phyloP scores from a whole-genome alignment of 2,888 invertebrate genomes.

The Hanleya hanleyi region DNA sequence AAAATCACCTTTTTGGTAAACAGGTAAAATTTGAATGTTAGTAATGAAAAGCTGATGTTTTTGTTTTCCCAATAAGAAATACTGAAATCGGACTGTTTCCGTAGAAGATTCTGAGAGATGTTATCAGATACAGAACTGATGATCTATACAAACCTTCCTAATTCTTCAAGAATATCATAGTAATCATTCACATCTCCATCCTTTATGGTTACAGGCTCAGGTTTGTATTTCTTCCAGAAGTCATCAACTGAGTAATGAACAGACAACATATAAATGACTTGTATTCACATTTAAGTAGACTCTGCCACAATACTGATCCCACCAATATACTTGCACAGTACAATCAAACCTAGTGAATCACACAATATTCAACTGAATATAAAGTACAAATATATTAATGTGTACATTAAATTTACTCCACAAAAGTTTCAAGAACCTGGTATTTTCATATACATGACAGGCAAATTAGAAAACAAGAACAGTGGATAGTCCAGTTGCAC shows the following conservation, averaged over 20 bases:
- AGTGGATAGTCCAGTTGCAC: background rate
- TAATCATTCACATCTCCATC: slow-evolving; percentile 96
- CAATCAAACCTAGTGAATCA: background rate
- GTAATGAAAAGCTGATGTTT: too few relatives aligned
- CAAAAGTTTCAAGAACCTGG: too few relatives aligned
- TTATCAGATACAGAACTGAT: background rate
- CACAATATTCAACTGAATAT: background rate
- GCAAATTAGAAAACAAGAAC: background rate
- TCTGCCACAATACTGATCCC: too few relatives aligned
- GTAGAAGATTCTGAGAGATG: too few relatives aligned
- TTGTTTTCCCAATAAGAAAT: too few relatives aligned
- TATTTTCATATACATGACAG: too few relatives aligned
- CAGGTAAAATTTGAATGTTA: too few relatives aligned
- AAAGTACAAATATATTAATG: background rate
- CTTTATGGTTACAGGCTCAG: slow-evolving; percentile 97
- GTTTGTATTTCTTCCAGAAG: slow-evolving; percentile 97
- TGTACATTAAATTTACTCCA: too few relatives aligned
- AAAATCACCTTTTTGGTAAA: too few relatives aligned
- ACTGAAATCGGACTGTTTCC: too few relatives aligned
- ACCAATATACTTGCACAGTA: background rate
- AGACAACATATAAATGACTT: too few relatives aligned
- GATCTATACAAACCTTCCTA: slow-evolving; percentile 85
- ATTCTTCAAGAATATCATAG: slow-evolving; percentile 99
- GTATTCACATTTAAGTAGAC: too few relatives aligned
- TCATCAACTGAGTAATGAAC: slow-evolving; percentile 90